Evolutionary conservation across 2,888 invertebrate species (phyloP).

Genomic region (Brassicogethes aeneus): DNA sequence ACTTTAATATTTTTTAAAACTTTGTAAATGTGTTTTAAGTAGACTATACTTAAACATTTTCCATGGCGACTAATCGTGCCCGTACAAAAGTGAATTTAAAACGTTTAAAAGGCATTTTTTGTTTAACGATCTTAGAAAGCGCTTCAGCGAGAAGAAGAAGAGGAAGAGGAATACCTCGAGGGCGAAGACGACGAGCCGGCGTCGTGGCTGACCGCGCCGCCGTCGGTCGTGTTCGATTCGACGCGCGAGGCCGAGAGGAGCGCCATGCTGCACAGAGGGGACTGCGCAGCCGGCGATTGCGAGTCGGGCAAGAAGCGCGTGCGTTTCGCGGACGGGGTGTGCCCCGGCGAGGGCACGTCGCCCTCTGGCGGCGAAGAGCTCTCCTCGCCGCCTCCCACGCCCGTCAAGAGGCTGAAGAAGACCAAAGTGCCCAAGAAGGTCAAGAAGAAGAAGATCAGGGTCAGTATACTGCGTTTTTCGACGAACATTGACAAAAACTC

Average conservation of each 20-base stretch:
- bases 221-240: conserved; percentile 24
- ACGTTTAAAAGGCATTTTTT: too few relatives aligned
- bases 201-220: conserved; percentile 35
- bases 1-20: too few relatives aligned
- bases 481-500: conserved; percentile 2
- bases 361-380: conserved; percentile 52
- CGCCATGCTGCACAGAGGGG: conserved; percentile 45
- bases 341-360: conserved; percentile 51
- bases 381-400: conserved; percentile 50
- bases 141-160: conserved; percentile 26
- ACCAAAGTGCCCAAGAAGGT: conserved; percentile 44
- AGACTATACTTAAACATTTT: too few relatives aligned
- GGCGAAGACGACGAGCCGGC: conserved; percentile 15
- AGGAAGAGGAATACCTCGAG: conserved; percentile 23
- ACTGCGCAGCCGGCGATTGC: not conserved
- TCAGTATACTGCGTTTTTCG: too few relatives aligned
- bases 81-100: too few relatives aligned
- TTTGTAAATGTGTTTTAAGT: too few relatives aligned
- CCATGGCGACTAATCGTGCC: too few relatives aligned
- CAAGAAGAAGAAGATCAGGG: conserved; percentile 48
- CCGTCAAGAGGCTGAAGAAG: conserved; percentile 41
- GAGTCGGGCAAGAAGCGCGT: conserved; percentile 39
- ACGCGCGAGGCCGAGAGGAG: conserved; percentile 45
- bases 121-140: conserved; percentile 19
- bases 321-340: conserved; percentile 52